Conservation (phyloP, 2,113 vertebrate species). For the Tursiops truncatus region DNA sequence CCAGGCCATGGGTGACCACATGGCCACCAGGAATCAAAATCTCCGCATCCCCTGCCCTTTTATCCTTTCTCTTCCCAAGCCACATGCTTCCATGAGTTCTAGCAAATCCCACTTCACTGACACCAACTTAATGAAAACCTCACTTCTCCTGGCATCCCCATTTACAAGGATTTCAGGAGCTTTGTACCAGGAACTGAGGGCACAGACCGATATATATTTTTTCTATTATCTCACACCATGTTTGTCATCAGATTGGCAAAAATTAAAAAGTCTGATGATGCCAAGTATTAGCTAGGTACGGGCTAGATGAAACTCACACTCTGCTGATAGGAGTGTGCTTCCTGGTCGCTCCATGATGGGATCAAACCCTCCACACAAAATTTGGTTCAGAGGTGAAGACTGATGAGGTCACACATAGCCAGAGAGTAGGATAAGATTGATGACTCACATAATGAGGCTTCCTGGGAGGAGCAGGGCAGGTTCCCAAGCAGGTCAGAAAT, state of each 20-base stretch:
- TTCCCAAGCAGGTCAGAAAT: background rate
- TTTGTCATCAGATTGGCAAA: background rate
- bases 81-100: background rate
- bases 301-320: background rate
- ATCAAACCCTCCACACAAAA: background rate
- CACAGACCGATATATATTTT: background rate
- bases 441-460: background rate
- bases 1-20: accelerated
- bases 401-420: background rate
- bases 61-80: background rate
- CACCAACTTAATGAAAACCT: background rate
- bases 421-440: background rate
- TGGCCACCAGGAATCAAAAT: background rate
- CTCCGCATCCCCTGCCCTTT: too few relatives aligned
- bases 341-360: background rate
- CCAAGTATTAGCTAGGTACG: background rate
- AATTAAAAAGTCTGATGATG: background rate
- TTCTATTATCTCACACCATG: background rate
- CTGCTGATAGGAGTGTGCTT: background rate
- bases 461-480: background rate
- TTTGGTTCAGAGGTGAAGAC: background rate
- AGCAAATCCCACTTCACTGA: background rate
- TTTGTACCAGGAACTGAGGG: background rate
- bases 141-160: background rate
- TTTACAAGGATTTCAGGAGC: background rate